A percentile compares a stretch with the other conserved stretches of the same genome.
Evolutionary conservation across 2,797 vertebrate species (phyloP).

Genomic region (Anabacerthia variegaticeps): DNA sequence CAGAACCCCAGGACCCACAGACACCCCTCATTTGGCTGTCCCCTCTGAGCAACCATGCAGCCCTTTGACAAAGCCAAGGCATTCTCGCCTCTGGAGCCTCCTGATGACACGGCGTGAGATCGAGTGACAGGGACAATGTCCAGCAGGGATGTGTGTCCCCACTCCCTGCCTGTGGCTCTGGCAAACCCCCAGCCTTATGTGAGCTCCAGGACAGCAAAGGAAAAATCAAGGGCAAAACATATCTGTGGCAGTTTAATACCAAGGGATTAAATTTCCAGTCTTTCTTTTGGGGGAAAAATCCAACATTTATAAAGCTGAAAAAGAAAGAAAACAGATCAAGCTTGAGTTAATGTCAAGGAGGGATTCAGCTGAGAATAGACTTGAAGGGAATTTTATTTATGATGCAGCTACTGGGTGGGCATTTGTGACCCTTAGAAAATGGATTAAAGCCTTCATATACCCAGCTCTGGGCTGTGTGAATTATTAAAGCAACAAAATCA

Average conservation of each 20-base stretch:
- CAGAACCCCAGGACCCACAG: fast-evolving
- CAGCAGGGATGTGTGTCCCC: fast-evolving
- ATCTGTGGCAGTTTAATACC: background rate
- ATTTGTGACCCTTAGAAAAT: conserved; percentile 37
- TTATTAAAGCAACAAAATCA: background rate
- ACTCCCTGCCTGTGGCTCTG: background rate
- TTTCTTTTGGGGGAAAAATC: background rate
- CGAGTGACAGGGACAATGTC: fast-evolving
- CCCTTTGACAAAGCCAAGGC: background rate
- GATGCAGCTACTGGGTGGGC: background rate
- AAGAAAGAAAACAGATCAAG: background rate
- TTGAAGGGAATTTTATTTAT: conserved; percentile 10
- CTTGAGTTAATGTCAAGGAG: background rate
- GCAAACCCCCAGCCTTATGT: background rate
- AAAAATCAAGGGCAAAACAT: background rate
- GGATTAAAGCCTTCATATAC: conserved; percentile 17
- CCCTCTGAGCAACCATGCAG: background rate
- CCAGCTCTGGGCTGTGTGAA: conserved; percentile 1
- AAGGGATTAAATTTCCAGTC: background rate
- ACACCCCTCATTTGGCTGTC: fast-evolving
- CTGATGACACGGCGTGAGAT: fast-evolving
- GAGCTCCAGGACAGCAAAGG: background rate
- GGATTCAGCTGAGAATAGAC: background rate
- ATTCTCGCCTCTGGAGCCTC: background rate
- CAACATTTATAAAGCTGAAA: background rate